Base-by-base conservation (phyloP, 2,888 invertebrate genomes). In the Eupithecia exiguata region DNA sequence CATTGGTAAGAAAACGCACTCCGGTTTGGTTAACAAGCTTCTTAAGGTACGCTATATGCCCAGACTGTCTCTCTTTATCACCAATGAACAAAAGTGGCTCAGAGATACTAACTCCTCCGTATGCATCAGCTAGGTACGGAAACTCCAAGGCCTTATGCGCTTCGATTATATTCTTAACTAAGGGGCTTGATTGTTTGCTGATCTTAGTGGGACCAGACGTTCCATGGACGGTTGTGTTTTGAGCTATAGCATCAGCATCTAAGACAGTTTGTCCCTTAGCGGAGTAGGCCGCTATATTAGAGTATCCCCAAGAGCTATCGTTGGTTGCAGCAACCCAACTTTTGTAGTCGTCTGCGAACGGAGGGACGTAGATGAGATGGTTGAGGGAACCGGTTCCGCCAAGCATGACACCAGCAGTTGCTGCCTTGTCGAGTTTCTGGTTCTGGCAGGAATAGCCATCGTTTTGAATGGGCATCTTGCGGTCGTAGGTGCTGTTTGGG, bases 351-450 rank as follows among this genome's bases (percentile, higher is more conserved):
- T 74, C 69, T 14, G 74, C 70, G 36, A 78, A 79, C 6, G 86
- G 84, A 38, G 84, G 82, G 9, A 84, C 80, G 62, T 85, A 81
- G 14, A 85, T 77, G 72, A 83, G 43, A 30, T 87, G 86, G 30
- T 83, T 76, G 0, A 88, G 30, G 5, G 81, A 79, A 40, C 86
- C 87, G 43, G 83, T 75, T 4, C 91, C 91, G 1, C 91, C 91
- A 0, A 90, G 74, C 83, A 88, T 85, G 65, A 84, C 87, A 0
- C 88, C 91, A 2, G 77, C 70, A 0, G 88, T 86, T 2, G 35
- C 53, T 0, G 71, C 16, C 5, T 71, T 70, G 7, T 78, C 68
- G 14, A 81, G 69, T 53, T 80, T 78, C 58, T 83, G 66, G 67
- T 82, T 81, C 62, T 85, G 84, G 12, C 78, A 72, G 14, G 86